Evolutionary conservation across 2,797 vertebrate species (phyloP).

Genomic region (Carduelis carduelis): DNA sequence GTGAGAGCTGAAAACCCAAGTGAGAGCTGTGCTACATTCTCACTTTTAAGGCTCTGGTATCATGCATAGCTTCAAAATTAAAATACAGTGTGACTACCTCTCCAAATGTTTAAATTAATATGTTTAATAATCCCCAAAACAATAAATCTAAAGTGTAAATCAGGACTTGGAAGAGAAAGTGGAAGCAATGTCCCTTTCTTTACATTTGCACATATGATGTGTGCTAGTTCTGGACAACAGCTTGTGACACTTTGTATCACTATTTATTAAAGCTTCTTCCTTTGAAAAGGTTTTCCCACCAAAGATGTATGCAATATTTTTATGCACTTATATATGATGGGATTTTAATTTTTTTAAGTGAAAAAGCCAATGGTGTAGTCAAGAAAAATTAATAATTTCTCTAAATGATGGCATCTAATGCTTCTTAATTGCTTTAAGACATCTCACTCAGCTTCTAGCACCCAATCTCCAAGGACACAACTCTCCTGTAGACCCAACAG

Average conservation of each 20-base stretch:
- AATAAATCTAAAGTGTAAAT: background rate
- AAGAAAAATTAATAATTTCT: background rate
- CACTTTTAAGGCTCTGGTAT: slow-evolving; percentile 40
- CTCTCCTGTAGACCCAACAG: background rate
- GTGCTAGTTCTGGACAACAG: background rate
- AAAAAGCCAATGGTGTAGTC: fast-evolving
- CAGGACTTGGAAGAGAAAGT: background rate
- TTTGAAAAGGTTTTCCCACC: background rate
- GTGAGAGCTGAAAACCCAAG: slow-evolving; percentile 49
- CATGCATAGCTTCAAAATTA: slow-evolving; percentile 28
- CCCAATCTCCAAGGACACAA: background rate
- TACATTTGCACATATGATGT: background rate
- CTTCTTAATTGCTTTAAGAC: background rate
- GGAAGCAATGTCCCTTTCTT: background rate
- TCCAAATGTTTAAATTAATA: background rate
- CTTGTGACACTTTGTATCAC: background rate
- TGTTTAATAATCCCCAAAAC: background rate
- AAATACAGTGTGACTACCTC: slow-evolving; percentile 46
- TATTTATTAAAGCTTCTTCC: background rate
- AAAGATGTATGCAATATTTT: background rate
- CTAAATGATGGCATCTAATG: background rate
- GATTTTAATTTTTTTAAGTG: background rate
- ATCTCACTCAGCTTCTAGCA: background rate
- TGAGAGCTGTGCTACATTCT: slow-evolving; percentile 7
- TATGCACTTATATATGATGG: fast-evolving